Evolutionary conservation across 2,888 invertebrate genomes (phyloP), one percentile per base, ranked within the genome.

Genomic region (Neoaliturus tenellus): DNA sequence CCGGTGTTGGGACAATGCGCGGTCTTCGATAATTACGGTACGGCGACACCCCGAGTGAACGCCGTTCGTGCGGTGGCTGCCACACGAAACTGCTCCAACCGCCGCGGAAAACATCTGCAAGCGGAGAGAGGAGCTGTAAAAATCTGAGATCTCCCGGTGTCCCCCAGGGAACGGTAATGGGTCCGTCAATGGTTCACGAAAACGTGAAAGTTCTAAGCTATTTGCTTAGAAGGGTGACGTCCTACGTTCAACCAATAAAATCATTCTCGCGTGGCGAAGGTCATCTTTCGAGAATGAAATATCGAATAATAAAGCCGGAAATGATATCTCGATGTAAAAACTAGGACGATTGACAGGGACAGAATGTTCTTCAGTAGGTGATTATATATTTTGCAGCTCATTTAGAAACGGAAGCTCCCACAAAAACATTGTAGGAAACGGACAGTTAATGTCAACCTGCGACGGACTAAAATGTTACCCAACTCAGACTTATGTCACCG

Each of bases 1-100:
- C 35, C 69, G n/a, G 58, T 6, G 25, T n/a, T 25, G 35, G 39
- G 69, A 69, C 69, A 69, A 69, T 69, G 23, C 35, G 31, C 69
- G 17, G 69, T 69, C 20, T 35, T 39, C 69, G 20, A 39, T 69
- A 35, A 69, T 23, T 69, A 39, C 69, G 39, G 69, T 10, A 39
- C 69, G 4, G 10, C 39, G 6, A 5, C 69, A 39, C 69, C 33
- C 33, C 67, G 4, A 20, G 20, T 69, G 20, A 69, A 39, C 39
- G 39, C 69, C 6, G 39, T 69, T 35, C 69, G 67, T 67, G 67
- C 35, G 10, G 69, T 20, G 23, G 5, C 1, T 4, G 69, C 35
- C n/a, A 17, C 33, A 69, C 67, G 67, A 25, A 67, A 67, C 28
- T 14, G 55, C 55, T 55, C 20, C n/a, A n/a, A n/a, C n/a, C n/a